These are phyloP conservation scores for Calyptommatus sinebrachiatus DNA, from an alignment of 2,113 vertebrate genomes.

Conservation along the genomic window DNA sequence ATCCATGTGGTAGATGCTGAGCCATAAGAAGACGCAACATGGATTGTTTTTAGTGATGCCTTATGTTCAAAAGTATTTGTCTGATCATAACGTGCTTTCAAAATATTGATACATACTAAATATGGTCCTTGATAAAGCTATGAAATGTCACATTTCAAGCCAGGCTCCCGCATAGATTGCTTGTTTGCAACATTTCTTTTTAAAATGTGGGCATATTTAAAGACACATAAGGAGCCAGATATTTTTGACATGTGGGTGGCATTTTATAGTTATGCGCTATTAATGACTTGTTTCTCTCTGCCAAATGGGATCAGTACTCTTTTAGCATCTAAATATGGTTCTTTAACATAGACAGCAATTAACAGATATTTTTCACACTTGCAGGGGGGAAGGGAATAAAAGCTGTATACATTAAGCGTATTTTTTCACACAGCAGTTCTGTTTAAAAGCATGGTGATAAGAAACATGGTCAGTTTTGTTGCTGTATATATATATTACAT, in stretches of 20 bases:
- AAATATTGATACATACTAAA: conserved; percentile 2
- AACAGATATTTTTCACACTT: background rate
- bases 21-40: background rate
- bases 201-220: conserved; percentile 26
- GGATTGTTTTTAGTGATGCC: background rate
- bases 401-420: background rate
- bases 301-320: conserved; percentile 35
- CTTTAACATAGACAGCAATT: conserved; percentile 18
- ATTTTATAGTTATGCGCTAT: conserved; percentile 41
- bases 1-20: background rate
- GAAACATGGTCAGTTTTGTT: conserved; percentile 10
- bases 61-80: background rate
- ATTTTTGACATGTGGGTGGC: conserved; percentile 10
- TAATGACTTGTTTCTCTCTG: conserved; percentile 11
- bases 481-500: conserved; percentile 10
- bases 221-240: conserved; percentile 23
- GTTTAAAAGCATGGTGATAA: background rate
- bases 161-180: background rate
- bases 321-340: conserved; percentile 40
- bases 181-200: background rate
- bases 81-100: background rate
- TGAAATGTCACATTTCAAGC: conserved; percentile 21
- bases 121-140: background rate
- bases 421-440: conserved; percentile 3
- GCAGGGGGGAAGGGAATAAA: conserved; percentile 6